Evolutionary conservation across 2,888 invertebrate species (phyloP).

Genomic region (Molorchus minor): DNA sequence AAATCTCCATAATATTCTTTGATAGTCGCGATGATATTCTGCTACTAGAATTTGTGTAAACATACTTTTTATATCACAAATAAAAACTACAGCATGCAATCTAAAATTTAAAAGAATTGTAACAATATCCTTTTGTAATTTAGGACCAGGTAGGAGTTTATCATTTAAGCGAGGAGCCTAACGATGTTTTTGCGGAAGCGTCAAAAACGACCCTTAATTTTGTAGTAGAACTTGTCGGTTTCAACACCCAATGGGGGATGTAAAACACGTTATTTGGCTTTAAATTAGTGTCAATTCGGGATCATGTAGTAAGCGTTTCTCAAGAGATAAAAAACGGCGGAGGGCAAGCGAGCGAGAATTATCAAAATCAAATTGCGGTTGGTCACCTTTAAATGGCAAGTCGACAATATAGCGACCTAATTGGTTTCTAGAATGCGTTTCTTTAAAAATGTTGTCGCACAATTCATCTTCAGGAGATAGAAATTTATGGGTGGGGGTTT

Average conservation of each 20-base stretch:
- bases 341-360: too few relatives aligned
- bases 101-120: conserved; percentile 4
- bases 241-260: not conserved
- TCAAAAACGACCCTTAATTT: conserved; percentile 1
- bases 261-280: not conserved
- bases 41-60: conserved; percentile 8
- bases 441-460: too few relatives aligned
- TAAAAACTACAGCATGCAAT: not conserved
- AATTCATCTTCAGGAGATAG: too few relatives aligned
- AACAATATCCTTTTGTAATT: conserved; percentile 2
- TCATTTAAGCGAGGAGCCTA: not conserved
- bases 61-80: conserved; percentile 4
- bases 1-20: conserved; percentile 9
- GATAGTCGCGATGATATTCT: conserved; percentile 2
- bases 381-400: not conserved
- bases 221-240: not conserved
- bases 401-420: not conserved
- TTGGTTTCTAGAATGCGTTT: not conserved
- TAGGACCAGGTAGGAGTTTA: not conserved
- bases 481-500: too few relatives aligned
- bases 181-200: not conserved
- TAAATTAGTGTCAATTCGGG: too few relatives aligned
- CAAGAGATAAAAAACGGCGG: too few relatives aligned
- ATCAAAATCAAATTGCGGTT: not conserved
- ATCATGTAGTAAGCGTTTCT: too few relatives aligned